Conservation (phyloP, 2,888 invertebrate genomes). For the Ptycholaimellus sp. region DNA sequence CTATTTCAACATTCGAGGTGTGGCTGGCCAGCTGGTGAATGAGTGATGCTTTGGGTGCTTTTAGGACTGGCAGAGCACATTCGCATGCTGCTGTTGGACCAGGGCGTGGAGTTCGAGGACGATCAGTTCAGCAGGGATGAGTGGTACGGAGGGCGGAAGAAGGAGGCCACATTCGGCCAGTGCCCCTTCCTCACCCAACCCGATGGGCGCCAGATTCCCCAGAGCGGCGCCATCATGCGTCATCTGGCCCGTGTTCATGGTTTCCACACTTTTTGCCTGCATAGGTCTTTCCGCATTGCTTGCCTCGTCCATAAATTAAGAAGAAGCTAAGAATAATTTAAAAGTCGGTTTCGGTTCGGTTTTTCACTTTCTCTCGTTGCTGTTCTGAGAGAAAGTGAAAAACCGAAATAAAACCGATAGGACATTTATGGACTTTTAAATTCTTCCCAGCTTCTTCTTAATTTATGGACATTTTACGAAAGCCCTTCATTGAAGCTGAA, state of each 20-base stretch:
- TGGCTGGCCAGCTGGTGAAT: too few relatives aligned
- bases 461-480: background rate
- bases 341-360: too few relatives aligned
- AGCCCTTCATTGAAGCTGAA: background rate
- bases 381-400: background rate
- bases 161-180: conserved; percentile 14
- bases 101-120: conserved; percentile 12
- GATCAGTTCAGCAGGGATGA: conserved; percentile 6
- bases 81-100: conserved; percentile 12
- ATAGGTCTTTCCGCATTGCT: too few relatives aligned
- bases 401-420: background rate
- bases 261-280: too few relatives aligned
- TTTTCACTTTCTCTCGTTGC: background rate
- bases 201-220: conserved; percentile 12
- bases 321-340: too few relatives aligned
- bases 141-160: conserved; percentile 10
- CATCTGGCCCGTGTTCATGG: conserved; percentile 12
- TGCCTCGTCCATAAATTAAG: too few relatives aligned
- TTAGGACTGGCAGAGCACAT: conserved; percentile 14
- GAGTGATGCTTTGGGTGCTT: too few relatives aligned
- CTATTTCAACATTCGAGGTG: background rate
- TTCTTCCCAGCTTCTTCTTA: too few relatives aligned
- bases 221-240: conserved; percentile 15
- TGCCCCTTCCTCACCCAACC: conserved; percentile 12
- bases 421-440: too few relatives aligned